Conservation (phyloP, 2,113 vertebrate species). For the Elephantulus edwardii region DNA sequence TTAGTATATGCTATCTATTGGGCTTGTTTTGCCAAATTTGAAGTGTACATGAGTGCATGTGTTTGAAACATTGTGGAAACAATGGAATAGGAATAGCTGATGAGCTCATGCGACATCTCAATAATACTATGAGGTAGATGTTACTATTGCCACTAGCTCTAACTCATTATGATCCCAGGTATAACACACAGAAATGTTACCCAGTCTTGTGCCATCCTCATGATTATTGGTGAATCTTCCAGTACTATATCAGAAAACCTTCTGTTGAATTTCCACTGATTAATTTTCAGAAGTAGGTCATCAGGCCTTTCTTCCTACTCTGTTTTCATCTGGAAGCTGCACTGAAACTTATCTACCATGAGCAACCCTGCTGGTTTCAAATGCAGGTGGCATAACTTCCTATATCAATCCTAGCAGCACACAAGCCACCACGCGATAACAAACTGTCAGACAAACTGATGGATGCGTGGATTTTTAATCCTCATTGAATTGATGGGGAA, state of each 20-base stretch:
- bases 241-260: not conserved
- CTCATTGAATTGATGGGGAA: conserved; percentile 21
- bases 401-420: not conserved
- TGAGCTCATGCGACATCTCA: not conserved
- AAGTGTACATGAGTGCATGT: not conserved
- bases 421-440: not conserved
- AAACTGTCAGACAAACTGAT: not conserved
- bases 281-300: not conserved
- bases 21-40: conserved; percentile 13
- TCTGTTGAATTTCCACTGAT: not conserved
- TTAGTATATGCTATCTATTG: not conserved
- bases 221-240: not conserved
- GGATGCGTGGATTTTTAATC: not conserved
- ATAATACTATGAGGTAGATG: not conserved
- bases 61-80: not conserved
- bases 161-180: not conserved
- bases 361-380: not conserved
- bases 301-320: not conserved
- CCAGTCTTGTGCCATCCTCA: not conserved
- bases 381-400: not conserved
- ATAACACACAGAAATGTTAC: not conserved
- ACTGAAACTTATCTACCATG: not conserved
- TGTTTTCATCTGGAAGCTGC: not conserved
- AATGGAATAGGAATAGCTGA: not conserved
- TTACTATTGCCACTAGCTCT: not conserved